These are phyloP conservation scores for Heliconius himera DNA, from an alignment of 1,140 invertebrate species.

Conservation along the genomic window DNA sequence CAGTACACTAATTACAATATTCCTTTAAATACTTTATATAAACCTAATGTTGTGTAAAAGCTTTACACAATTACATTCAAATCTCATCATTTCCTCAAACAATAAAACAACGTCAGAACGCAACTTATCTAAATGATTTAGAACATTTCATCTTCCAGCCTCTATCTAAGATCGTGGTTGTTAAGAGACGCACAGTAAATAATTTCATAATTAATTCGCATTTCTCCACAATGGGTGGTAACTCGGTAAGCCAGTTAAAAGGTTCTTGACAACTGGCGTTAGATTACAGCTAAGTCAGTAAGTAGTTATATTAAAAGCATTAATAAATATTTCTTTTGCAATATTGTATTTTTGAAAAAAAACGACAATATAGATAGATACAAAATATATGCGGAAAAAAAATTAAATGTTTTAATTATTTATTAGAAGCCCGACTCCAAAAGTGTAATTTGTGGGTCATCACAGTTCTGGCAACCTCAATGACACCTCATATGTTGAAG, in stretches of 20 bases:
- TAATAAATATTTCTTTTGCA: no score
- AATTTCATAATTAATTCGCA: conserved; percentile 59
- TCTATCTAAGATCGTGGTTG: conserved; percentile 39
- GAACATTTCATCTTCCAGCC: conserved; percentile 35
- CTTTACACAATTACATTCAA: conserved; percentile 21
- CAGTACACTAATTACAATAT: neutral
- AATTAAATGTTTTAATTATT: no score
- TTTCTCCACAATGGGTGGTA: conserved; percentile 44
- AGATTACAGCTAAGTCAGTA: neutral
- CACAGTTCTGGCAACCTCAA: no score
- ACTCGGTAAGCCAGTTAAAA: conserved; percentile 20
- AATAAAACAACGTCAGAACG: conserved; percentile 40
- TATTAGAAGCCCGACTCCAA: no score
- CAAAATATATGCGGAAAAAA: no score
- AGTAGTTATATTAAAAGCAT: no score
- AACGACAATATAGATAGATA: no score
- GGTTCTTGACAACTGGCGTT: neutral
- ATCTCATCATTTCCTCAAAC: conserved; percentile 36
- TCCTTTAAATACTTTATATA: neutral
- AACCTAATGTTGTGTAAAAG: neutral
- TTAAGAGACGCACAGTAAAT: conserved; percentile 49
- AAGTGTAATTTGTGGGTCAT: no score
- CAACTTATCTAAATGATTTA: conserved; percentile 45
- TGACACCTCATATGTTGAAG: no score
- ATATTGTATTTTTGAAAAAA: no score